Evolutionary conservation across 2,797 vertebrate species (phyloP).

Genomic region (Notolabrus celidotus): DNA sequence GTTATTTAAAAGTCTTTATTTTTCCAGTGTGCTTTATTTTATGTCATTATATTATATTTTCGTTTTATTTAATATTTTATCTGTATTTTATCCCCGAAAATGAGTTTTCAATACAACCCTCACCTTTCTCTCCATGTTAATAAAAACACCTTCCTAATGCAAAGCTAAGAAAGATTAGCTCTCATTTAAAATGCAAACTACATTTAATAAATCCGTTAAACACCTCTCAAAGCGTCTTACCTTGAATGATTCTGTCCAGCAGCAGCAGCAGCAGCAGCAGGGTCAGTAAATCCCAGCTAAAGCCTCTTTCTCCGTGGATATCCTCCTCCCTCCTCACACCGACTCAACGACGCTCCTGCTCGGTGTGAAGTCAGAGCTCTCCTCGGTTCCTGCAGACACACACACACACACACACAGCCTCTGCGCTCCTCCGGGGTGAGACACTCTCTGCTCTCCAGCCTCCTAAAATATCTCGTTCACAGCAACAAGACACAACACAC

Average conservation of each 20-base stretch:
- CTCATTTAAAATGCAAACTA: not conserved
- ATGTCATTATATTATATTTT: not conserved
- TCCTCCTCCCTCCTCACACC: conserved; percentile 31
- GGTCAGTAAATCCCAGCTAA: conserved; percentile 8
- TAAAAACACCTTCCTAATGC: not conserved
- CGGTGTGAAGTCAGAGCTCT: conserved; percentile 18
- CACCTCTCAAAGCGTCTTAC: conserved; percentile 17
- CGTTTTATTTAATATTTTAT: not conserved
- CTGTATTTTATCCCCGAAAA: not conserved
- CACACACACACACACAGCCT: conserved; percentile 5
- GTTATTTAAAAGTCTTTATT: too few species aligned
- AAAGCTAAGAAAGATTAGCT: not conserved
- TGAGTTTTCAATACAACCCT: not conserved
- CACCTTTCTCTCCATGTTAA: not conserved
- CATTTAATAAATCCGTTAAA: not conserved
- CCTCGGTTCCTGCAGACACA: conserved; percentile 8
- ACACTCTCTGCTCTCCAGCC: conserved; percentile 52
- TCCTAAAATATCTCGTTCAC: conserved; percentile 79
- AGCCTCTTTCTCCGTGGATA: not conserved
- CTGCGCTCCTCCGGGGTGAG: conserved; percentile 42
- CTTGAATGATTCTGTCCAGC: conserved; percentile 13
- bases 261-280: conserved; percentile 21
- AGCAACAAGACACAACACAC: conserved; percentile 59
- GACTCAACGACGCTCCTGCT: conserved; percentile 35
- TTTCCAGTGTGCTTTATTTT: not conserved